Conservation (phyloP, 1,140 invertebrate species). For the Telenomus remus region DNA sequence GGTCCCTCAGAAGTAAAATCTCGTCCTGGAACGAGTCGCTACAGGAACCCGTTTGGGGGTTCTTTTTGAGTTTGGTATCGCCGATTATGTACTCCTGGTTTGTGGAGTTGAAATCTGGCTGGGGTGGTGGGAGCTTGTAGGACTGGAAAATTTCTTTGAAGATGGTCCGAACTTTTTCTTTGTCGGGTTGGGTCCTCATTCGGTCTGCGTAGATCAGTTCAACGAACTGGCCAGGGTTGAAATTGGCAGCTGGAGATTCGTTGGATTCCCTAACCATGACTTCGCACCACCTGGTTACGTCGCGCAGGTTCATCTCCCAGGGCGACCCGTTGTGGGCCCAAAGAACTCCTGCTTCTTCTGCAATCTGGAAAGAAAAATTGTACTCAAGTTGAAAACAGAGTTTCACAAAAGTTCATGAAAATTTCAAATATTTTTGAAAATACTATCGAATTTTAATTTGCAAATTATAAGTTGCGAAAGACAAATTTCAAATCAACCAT, state of each 20-base stretch:
- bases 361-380: slow-evolving; percentile 29
- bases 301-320: slow-evolving; percentile 98
- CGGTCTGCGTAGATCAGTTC: slow-evolving; percentile 87
- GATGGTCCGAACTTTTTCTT: slow-evolving; percentile 77
- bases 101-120: slow-evolving; percentile 75
- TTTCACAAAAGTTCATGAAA: too few relatives aligned
- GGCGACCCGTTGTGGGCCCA: slow-evolving; percentile 89
- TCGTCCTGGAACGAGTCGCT: slow-evolving; percentile 65
- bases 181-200: slow-evolving; percentile 86
- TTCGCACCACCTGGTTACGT: slow-evolving; percentile 95
- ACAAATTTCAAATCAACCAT: too few relatives aligned
- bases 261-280: slow-evolving; percentile 52
- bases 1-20: slow-evolving; percentile 80
- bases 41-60: slow-evolving; percentile 61
- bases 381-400: too few relatives aligned
- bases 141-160: slow-evolving; percentile 79
- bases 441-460: too few relatives aligned
- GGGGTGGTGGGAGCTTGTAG: slow-evolving; percentile 73
- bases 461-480: too few relatives aligned
- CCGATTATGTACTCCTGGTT: slow-evolving; percentile 77
- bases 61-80: slow-evolving; percentile 75
- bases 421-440: too few relatives aligned
- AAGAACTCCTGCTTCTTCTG: slow-evolving; percentile 78
- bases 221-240: slow-evolving; percentile 81
- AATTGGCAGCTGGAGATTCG: not conserved